Base-by-base conservation (phyloP, 2,797 vertebrate species). In the Synaphobranchus kaupii region DNA sequence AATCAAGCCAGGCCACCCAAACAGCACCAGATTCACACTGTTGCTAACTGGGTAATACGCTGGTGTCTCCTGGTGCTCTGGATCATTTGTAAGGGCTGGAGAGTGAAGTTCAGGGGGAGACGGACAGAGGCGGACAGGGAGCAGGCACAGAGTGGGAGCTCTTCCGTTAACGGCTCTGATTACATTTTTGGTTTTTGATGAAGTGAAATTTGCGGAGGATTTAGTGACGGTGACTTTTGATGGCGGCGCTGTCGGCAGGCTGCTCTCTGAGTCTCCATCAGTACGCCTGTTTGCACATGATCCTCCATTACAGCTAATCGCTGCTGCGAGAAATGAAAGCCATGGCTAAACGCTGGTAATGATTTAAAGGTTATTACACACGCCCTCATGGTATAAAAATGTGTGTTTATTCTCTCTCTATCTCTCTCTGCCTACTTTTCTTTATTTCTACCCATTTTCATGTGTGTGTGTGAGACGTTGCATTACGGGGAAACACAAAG, bases 181-280 rank as follows among this genome's bases (percentile, higher is more conserved):
- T 91, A 92, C 89, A 91, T 92, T 94, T 91, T 8, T 15, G 52
- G 52, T 88, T 91, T 93, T 92, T 93, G 91, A 94, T 93, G 93
- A 92, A 92, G 93, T 93, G 66, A 93, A 89, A 85, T 91, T 87
- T 39, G 78, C 71, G 86, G 87, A 90, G 86, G 80, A 39, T 39
- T 86, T 83, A 73, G 48, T 63, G 78, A 48, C 58, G 54, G 78
- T 63, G 25, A n/a, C 71, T 80, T 52, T 31, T 66, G 54, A 31
- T 82, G 63, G 68, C 50, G 76, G 31, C 87, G 25, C 44, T 44
- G 73, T 17, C 73, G 20, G 17, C 56, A 2, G 56, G 56, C 56
- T 13, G 9, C 2, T 58, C 56, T 76, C 66, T 39, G 73, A 1
- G 0, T 22, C 25, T 54, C n/a, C 52, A 44, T 44, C 56, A 78